Base-by-base conservation (phyloP, 2,888 invertebrate genomes). In the Busseola fusca region DNA sequence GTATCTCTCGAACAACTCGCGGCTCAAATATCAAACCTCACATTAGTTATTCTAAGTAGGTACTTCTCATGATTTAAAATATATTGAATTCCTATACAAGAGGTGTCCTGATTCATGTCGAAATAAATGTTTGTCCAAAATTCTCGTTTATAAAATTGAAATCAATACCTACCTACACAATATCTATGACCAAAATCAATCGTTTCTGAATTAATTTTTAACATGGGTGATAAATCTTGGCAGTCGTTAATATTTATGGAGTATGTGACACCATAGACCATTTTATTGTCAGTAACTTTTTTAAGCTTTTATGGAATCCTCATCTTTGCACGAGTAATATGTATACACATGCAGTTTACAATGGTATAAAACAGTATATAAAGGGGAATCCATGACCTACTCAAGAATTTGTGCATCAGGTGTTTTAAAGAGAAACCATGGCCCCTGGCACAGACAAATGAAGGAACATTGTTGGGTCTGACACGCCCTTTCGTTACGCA, bases 121-220 rank as follows among this genome's bases (percentile, higher is more conserved):
- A 42, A 37, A 18, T 3, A n/a, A 34, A 27, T 50, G 16, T 62
- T 56, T 14, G 12, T 54, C 27, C 5, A 54, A 54, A 62, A 64
- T 16, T 63, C 45, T 50, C 54, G 34, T 79, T 57, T 40, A 76
- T 66, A 48, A 66, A 69, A 66, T 52, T 60, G 34, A 57, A 79
- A 77, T 69, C 69, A 54, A 81, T 76, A 81, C 52, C 37, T 14
- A 45, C 69, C 57, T 27, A 75, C 52, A 58, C 12, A 40, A 52
- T 72, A 66, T 57, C 77, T 54, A 34, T 40, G 48, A 57, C 65
- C 67, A 60, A 72, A 69, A 81, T 81, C 72, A 25, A 81, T 81
- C 18, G 68, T 57, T 58, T 69, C 12, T n/a, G 45, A 58, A 76
- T 64, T 34, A 75, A 62, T 80, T 64, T 68, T 58, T 59, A 40